phyloP scores from a whole-genome alignment of 2,888 invertebrate species.

The Stenurella melanura region DNA sequence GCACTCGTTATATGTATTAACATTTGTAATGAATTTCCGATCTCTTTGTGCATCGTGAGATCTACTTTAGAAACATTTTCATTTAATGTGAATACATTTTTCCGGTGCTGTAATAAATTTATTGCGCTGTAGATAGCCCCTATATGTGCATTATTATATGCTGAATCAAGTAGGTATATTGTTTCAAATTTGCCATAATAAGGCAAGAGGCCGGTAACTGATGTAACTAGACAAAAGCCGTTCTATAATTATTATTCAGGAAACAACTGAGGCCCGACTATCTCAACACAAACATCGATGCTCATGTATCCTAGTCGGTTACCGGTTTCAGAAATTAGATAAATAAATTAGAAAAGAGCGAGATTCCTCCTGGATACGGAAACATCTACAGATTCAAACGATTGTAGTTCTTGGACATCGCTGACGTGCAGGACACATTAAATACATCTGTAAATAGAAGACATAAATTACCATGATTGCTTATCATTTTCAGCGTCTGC shows the following conservation, averaged over 20 bases:
- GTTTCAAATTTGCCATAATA: conserved; percentile 55
- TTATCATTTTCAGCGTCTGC: background rate
- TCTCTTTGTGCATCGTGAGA: too few relatives aligned
- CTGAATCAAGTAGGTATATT: conserved; percentile 46
- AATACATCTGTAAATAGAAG: background rate
- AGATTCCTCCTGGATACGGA: conserved; percentile 39
- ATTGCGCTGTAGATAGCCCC: conserved; percentile 47
- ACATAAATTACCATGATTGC: background rate
- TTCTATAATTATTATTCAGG: conserved; percentile 40
- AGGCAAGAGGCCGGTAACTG: conserved; percentile 41
- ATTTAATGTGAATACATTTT: conserved; percentile 38
- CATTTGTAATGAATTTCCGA: too few relatives aligned
- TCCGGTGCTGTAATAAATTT: conserved; percentile 39
- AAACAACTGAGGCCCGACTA: conserved; percentile 38
- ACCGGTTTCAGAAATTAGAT: conserved; percentile 34
- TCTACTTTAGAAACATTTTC: conserved; percentile 34
- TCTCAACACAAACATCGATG: conserved; percentile 38
- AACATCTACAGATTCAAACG: conserved; percentile 40
- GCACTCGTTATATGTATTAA: too few relatives aligned
- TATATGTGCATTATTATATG: conserved; percentile 51
- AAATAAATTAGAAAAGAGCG: conserved; percentile 37
- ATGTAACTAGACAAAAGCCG: conserved; percentile 36
- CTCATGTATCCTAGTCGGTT: conserved; percentile 38
- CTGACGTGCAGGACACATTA: background rate
- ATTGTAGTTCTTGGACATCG: background rate